These are phyloP conservation scores for Ligdia adustata DNA, from an alignment of 2,888 invertebrate species.

Conservation along the genomic window DNA sequence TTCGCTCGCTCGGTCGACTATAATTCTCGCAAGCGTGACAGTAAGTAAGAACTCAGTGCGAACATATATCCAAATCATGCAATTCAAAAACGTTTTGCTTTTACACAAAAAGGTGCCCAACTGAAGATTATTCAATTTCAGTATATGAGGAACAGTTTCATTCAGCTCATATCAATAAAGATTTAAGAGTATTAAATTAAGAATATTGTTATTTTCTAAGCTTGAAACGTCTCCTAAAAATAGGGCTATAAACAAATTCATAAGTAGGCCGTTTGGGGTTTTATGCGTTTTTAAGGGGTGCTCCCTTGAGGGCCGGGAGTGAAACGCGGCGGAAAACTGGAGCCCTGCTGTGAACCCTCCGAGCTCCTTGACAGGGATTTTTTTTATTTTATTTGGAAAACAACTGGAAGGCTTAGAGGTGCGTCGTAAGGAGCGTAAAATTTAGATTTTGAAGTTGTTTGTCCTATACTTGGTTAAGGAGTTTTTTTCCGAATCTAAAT, in stretches of 20 bases:
- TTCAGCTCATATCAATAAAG: constrained; percentile 51
- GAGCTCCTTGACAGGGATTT: constrained; percentile 29
- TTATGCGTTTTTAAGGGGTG: constrained; percentile 79
- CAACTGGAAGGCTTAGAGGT: constrained; percentile 22
- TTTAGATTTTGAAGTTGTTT: constrained; percentile 4
- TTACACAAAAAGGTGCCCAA: too few relatives aligned
- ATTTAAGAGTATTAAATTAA: constrained; percentile 63
- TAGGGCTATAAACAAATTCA: constrained; percentile 82
- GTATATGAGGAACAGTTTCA: too few relatives aligned
- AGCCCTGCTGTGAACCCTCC: constrained; percentile 62
- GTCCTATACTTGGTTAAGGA: too few relatives aligned
- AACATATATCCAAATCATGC: too few relatives aligned
- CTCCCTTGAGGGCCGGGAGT: constrained; percentile 69
- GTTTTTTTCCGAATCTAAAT: too few relatives aligned
- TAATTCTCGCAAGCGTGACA: too few relatives aligned
- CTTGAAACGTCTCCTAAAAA: constrained; percentile 60
- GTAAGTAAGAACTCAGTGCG: too few relatives aligned
- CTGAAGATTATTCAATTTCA: too few relatives aligned
- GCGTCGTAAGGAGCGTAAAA: constrained; percentile 8
- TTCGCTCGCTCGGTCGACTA: too few relatives aligned
- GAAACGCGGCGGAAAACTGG: constrained; percentile 75
- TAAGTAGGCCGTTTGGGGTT: constrained; percentile 77
- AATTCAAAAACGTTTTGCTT: too few relatives aligned
- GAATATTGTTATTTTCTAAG: constrained; percentile 67
- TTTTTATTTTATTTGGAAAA: constrained; percentile 38